Conservation (phyloP, 2,113 vertebrate species). For the Sinosuthora webbiana region DNA sequence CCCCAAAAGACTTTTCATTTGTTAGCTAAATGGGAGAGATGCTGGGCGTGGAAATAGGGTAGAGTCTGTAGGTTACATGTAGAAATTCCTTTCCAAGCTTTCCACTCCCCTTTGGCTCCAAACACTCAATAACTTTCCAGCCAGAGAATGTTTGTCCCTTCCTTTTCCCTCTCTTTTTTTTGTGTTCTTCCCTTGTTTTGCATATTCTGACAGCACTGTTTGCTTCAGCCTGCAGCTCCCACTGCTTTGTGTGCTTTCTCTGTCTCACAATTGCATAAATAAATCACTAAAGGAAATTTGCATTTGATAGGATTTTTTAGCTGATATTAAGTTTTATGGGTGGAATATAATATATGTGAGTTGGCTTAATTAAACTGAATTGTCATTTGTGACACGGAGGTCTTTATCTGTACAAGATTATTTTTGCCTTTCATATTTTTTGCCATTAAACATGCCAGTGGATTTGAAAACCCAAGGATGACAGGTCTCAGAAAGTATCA, state of each 20-base stretch:
- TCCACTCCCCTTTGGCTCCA: constrained; percentile 25
- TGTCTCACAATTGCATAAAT: constrained; percentile 33
- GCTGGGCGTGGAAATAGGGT: not conserved
- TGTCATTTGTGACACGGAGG: not conserved
- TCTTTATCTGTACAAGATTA: not conserved
- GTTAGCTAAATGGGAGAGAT: not conserved
- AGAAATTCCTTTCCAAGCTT: constrained; percentile 24
- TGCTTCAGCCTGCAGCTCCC: constrained; percentile 42
- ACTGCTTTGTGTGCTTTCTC: constrained; percentile 50
- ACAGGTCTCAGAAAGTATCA: not conserved
- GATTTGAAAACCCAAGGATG: constrained; percentile 5
- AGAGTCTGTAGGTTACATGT: not conserved
- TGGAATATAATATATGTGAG: not conserved
- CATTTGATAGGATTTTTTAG: constrained; percentile 53
- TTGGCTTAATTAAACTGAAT: constrained; percentile 37
- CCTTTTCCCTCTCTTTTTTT: constrained; percentile 13
- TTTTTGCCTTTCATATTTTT: constrained; percentile 4
- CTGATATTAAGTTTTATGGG: constrained; percentile 42
- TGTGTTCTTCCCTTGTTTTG: constrained; percentile 34
- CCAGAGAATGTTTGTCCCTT: constrained; percentile 50
- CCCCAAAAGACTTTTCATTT: not conserved
- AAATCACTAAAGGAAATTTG: constrained; percentile 52
- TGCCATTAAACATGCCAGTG: constrained; percentile 1
- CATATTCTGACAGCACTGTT: constrained; percentile 60
- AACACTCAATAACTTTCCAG: constrained; percentile 42